Evolutionary conservation across 1,140 invertebrate genomes (phyloP).

Genomic region (Dreissena polymorpha): DNA sequence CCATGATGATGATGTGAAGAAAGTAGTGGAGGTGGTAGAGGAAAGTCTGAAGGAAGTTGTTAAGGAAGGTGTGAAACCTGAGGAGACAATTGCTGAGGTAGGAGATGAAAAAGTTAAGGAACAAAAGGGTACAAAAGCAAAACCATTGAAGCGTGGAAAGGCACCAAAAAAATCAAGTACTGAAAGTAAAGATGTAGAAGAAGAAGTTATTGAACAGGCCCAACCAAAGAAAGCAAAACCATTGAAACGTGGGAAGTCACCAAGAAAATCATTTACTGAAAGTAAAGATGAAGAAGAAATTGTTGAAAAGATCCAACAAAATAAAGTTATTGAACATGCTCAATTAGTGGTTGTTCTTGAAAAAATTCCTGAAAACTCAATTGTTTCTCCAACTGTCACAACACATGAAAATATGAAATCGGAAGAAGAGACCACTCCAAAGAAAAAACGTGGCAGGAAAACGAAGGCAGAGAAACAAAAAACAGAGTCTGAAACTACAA

Average conservation of each 20-base stretch:
- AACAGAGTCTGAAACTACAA: not conserved
- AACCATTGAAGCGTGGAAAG: not conserved
- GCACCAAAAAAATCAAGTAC: not conserved
- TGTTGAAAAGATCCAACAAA: not conserved
- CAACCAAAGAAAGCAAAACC: not conserved
- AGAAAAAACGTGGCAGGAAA: conserved; percentile 42
- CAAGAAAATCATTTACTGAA: not conserved
- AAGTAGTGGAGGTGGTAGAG: not conserved
- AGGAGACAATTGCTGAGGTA: not conserved
- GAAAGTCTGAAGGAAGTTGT: conserved; percentile 21
- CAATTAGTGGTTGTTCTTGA: not conserved
- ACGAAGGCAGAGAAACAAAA: conserved; percentile 33
- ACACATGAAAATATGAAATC: not conserved
- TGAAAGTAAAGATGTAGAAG: conserved; percentile 22
- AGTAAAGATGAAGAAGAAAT: not conserved
- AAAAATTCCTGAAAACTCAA: not conserved
- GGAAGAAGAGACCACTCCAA: conserved; percentile 14
- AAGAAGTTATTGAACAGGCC: not conserved
- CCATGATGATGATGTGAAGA: conserved; percentile 10
- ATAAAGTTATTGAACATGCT: not conserved
- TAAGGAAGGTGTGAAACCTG: not conserved
- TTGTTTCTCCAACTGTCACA: not conserved
- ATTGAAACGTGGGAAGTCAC: not conserved
- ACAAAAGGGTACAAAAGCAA: conserved; percentile 3
- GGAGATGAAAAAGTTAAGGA: not conserved